phyloP scores from a whole-genome alignment of 2,113 vertebrate species.

The Pimephales promelas region DNA sequence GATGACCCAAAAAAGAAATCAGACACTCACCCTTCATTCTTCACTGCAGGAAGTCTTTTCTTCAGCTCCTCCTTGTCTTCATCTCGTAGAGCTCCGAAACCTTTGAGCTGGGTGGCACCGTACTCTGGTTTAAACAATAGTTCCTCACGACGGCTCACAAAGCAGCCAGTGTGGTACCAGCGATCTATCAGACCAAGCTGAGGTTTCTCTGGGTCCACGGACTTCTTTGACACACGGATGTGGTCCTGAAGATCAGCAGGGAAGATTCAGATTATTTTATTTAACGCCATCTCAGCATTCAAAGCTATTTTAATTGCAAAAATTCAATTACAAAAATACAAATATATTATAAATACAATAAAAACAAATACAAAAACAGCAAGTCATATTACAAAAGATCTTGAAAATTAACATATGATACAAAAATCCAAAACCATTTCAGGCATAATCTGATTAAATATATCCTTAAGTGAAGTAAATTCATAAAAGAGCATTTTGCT shows the following conservation, averaged over 20 bases:
- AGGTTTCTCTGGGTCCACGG: slow-evolving; percentile 90
- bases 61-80: slow-evolving; percentile 91
- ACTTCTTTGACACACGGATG: slow-evolving; percentile 94
- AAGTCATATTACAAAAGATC: too few species aligned
- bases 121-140: slow-evolving; percentile 86
- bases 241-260: slow-evolving; percentile 79
- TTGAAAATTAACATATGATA: too few species aligned
- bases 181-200: slow-evolving; percentile 97
- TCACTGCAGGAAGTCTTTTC: slow-evolving; percentile 85
- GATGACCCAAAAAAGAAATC: background rate
- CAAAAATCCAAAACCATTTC: too few species aligned
- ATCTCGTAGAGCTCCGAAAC: slow-evolving; percentile 80
- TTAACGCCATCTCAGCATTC: too few species aligned
- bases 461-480: too few species aligned
- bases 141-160: slow-evolving; percentile 84
- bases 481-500: too few species aligned
- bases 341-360: too few species aligned
- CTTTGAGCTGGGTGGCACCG: slow-evolving; percentile 85
- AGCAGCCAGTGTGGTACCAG: slow-evolving; percentile 95
- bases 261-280: too few species aligned
- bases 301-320: too few species aligned
- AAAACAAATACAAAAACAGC: too few species aligned
- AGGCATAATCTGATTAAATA: too few species aligned
- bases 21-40: slow-evolving; percentile 83
- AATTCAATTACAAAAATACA: too few species aligned